These are phyloP conservation scores for Globicephala melas DNA, from an alignment of 2,113 vertebrate species.

Conservation along the genomic window DNA sequence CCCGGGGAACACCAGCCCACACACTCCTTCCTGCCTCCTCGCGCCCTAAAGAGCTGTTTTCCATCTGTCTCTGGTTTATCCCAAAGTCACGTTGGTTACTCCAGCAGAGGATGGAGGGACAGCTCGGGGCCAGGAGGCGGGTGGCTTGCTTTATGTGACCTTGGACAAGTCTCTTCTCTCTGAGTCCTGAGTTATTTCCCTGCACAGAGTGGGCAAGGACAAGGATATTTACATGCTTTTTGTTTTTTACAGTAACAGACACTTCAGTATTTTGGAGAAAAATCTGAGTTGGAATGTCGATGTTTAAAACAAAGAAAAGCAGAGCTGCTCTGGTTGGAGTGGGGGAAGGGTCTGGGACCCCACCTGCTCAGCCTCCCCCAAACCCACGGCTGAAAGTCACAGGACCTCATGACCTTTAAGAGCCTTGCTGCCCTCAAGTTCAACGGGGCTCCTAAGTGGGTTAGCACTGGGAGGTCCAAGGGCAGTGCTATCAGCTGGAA, in stretches of 20 bases:
- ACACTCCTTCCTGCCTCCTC: background rate
- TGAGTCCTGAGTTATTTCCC: background rate
- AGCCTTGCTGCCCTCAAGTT: background rate
- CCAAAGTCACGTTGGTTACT: background rate
- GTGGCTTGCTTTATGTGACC: background rate
- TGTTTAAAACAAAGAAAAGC: background rate
- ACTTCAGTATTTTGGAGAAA: background rate
- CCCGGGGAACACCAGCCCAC: background rate
- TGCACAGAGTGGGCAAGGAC: background rate
- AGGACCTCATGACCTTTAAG: background rate
- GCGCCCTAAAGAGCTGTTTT: background rate
- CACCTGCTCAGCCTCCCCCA: background rate
- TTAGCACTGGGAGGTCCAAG: background rate
- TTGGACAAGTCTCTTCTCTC: background rate
- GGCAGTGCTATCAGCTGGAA: background rate
- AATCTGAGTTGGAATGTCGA: background rate
- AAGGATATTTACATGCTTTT: background rate
- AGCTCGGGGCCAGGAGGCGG: background rate
- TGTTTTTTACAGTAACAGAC: background rate
- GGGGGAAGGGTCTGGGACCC: background rate
- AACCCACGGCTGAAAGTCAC: background rate
- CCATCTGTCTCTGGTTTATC: background rate
- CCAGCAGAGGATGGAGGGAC: background rate
- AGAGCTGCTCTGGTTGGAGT: background rate
- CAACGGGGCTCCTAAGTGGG: background rate